Conservation (phyloP, 2,888 invertebrate genomes). For the Ditylenchus weischeri region DNA sequence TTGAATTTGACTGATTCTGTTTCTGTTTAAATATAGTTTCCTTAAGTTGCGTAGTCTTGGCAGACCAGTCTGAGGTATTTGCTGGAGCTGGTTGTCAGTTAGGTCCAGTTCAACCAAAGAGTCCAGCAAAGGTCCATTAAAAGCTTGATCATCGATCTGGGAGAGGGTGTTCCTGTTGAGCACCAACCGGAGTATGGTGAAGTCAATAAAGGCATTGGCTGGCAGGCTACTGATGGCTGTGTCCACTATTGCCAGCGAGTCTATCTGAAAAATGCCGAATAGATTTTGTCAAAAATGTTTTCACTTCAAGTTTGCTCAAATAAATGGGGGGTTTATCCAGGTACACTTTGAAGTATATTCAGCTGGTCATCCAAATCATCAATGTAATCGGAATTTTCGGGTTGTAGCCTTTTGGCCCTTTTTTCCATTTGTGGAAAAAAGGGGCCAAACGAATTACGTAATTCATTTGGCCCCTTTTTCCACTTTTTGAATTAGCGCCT, state of each 20-base stretch:
- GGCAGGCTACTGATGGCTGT: constrained; percentile 54
- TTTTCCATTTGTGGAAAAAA: no score
- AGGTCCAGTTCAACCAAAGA: constrained; percentile 57
- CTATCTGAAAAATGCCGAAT: constrained; percentile 46
- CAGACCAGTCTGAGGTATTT: constrained; percentile 46
- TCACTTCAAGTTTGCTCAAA: constrained; percentile 12
- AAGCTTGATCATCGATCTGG: constrained; percentile 51
- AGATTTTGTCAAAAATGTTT: constrained; percentile 2
- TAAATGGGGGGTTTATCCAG: no score
- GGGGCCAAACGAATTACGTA: no score
- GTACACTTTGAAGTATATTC: no score
- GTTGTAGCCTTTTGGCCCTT: no score
- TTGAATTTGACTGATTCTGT: constrained; percentile 48
- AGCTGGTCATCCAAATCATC: no score
- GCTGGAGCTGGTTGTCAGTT: constrained; percentile 55
- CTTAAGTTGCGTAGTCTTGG: constrained; percentile 51
- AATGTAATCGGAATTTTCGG: no score
- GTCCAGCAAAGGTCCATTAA: constrained; percentile 53
- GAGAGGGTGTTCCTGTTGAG: constrained; percentile 56
- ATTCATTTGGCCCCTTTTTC: no score
- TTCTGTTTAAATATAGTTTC: constrained; percentile 56
- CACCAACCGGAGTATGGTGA: constrained; percentile 53
- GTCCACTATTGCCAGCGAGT: constrained; percentile 55
- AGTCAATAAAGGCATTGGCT: constrained; percentile 53
- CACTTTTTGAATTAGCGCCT: no score